Conservation (phyloP, 2,113 vertebrate genomes). For the Semnornis frantzii region DNA sequence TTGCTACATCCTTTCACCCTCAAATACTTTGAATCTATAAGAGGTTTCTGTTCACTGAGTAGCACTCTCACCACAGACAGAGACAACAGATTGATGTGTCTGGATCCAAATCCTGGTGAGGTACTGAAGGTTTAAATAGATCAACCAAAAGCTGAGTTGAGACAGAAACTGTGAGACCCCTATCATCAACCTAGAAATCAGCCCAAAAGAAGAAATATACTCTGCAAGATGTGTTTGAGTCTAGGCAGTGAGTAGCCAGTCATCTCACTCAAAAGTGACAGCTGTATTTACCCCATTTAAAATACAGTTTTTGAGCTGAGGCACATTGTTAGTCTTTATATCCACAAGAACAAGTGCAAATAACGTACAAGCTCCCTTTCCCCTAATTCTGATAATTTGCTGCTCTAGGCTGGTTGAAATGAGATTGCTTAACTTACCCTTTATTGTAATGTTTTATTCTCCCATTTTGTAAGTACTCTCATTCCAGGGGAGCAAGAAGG, state of each 20-base stretch:
- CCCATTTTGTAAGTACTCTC: not conserved
- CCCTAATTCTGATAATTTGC: not conserved
- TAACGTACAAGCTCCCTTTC: not conserved
- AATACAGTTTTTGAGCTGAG: not conserved
- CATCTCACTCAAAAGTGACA: not conserved
- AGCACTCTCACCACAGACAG: not conserved
- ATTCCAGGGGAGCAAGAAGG: conserved; percentile 16
- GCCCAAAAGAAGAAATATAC: not conserved
- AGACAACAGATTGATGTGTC: not conserved
- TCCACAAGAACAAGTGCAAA: not conserved
- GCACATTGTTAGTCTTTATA: not conserved
- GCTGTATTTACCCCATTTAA: not conserved
- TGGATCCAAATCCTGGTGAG: not conserved
- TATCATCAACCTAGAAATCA: not conserved
- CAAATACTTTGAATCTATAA: not conserved
- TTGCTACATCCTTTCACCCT: not conserved
- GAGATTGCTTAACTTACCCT: not conserved
- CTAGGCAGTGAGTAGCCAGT: not conserved
- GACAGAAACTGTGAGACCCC: not conserved
- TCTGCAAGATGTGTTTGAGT: not conserved
- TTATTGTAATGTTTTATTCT: not conserved
- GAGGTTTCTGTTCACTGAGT: not conserved
- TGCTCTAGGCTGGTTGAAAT: not conserved
- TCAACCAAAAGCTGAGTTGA: not conserved
- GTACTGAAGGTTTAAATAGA: not conserved